A percentile compares a stretch with the other conserved stretches of the same genome.
These are phyloP conservation scores for Enteromius afrohamiltoni DNA, from an alignment of 2,797 vertebrate species.

Conservation along the genomic window DNA sequence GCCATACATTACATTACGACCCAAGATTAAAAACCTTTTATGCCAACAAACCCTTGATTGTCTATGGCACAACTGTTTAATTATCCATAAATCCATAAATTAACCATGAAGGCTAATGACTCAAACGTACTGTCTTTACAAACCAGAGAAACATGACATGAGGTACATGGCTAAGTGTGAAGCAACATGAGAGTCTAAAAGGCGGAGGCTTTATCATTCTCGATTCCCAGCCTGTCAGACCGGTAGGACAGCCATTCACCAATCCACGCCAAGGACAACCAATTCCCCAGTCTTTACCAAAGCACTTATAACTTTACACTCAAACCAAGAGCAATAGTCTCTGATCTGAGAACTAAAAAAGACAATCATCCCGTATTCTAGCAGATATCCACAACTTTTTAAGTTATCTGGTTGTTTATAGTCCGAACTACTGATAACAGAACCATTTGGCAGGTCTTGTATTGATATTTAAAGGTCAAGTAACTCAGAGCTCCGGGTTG, in stretches of 20 bases:
- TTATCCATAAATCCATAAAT: no score
- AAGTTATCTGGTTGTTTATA: neutral
- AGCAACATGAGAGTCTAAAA: constrained; percentile 24
- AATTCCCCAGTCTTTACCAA: constrained; percentile 16
- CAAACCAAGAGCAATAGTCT: neutral
- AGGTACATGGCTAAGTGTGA: constrained; percentile 15
- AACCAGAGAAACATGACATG: constrained; percentile 16
- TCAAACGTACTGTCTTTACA: neutral
- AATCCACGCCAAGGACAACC: constrained; percentile 36
- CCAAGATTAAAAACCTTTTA: neutral
- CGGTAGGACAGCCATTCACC: constrained; percentile 58
- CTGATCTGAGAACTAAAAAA: neutral
- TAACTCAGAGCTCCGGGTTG: neutral
- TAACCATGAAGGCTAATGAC: neutral
- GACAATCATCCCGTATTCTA: neutral
- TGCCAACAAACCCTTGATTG: neutral
- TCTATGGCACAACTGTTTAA: neutral
- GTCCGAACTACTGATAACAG: neutral
- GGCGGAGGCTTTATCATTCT: constrained; percentile 36
- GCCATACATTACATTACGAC: neutral
- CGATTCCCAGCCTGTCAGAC: constrained; percentile 67
- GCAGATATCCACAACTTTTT: neutral
- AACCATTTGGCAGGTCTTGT: neutral
- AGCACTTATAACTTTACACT: constrained; percentile 5
- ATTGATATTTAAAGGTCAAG: neutral